Conservation (phyloP, 2,888 invertebrate species). For the Trachelus iudaicus region DNA sequence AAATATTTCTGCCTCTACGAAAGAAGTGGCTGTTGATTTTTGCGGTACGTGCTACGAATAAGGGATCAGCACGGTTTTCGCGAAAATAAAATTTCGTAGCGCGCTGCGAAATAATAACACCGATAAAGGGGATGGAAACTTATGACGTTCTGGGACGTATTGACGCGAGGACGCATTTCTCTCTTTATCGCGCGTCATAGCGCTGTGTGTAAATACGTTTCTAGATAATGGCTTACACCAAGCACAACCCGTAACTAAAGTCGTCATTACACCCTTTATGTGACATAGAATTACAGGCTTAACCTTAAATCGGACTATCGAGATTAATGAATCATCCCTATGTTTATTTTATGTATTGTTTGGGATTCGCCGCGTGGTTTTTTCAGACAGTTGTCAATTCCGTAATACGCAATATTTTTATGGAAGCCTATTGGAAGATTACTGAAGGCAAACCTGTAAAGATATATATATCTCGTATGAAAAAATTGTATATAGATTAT, state of each 20-base stretch:
- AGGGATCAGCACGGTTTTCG: conserved; percentile 10
- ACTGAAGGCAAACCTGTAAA: no score
- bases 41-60: conserved; percentile 34
- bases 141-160: not conserved
- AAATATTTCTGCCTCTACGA: not conserved
- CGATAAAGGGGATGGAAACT: not conserved
- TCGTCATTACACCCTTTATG: not conserved
- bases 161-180: not conserved
- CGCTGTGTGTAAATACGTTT: not conserved
- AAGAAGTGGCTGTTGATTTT: conserved; percentile 27
- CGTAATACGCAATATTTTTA: not conserved
- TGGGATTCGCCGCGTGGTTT: not conserved
- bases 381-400: not conserved
- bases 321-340: not conserved
- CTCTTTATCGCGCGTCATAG: not conserved
- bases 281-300: not conserved
- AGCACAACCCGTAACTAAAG: not conserved
- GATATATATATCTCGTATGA: no score
- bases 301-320: not conserved
- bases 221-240: not conserved
- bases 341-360: not conserved
- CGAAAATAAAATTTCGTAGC: conserved; percentile 24
- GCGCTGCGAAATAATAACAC: conserved; percentile 5
- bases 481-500: no score
- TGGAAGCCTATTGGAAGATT: no score